Base-by-base conservation (phyloP, 2,888 invertebrate genomes). In the Agrochola lychnidis region DNA sequence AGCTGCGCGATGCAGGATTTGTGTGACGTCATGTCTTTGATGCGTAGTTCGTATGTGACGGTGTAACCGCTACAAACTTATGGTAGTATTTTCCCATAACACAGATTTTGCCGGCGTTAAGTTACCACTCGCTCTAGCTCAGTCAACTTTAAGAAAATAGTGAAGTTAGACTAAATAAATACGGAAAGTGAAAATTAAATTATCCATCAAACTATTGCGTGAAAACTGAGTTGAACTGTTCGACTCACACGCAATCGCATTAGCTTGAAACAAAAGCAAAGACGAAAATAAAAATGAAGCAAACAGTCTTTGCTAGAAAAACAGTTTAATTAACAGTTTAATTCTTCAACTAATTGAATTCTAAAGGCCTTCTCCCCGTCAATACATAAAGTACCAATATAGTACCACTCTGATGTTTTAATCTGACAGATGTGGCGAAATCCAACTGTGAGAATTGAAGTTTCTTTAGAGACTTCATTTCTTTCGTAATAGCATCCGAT, bases 381-480 rank as follows among this genome's bases (percentile, higher is more conserved):
- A 36, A 77, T 73, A 59, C 5, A 1, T 48, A 48, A 30, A 30
- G 30, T 42, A 64, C 25, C 30, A 69, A 59, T 78, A 70, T 48
- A 77, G 22, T 22, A 63, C 45, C 4, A 73, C 19, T 48, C 42
- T 77, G 73, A 83, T 76, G 73, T 85, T 77, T 87, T 85, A 85
- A 87, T 88, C 78, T n/a, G 59, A 76, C 73, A 76, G 57, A 81
- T 79, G 83, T 87, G 75, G 82, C 56, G 62, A 88, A 83, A 83
- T 83, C 76, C 82, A 74, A 82, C 78, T 79, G 76, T 73, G 87
- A 72, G 77, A 56, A 73, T 73, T 59, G 62, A 76, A 76, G 78
- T 83, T 87, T 73, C 75, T 80, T 74, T 59, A 70, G 62, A 79
- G 84, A 81, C 83, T 87, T 81, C 75, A 83, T 88, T 82, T 83